Evolutionary conservation across 2,888 invertebrate species (phyloP), one percentile per base, ranked within the genome.

Genomic region (Galerucella pusilla): DNA sequence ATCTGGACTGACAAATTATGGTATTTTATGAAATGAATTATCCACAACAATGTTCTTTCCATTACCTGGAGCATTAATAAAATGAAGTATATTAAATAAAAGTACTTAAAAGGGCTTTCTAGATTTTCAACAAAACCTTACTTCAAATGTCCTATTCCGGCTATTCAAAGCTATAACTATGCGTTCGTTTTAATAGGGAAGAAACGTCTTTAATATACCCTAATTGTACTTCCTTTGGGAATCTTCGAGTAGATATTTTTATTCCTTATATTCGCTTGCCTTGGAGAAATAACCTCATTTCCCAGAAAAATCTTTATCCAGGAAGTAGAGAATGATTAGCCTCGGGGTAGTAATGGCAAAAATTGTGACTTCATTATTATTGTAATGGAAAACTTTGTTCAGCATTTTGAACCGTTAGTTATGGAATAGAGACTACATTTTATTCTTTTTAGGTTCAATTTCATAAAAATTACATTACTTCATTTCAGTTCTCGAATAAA

Each of bases 311-410:
- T 67, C 12, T 28, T 54, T 52, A 67, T 59, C 68, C 20, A 59
- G 57, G 54, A 42, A 68, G 59, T 16, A 68, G 57, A 68, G 57
- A 57, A 59, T 68, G 59, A 68, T 59, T 68, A 59, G 45, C 68
- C 35, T 35, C 68, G 4, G 42, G 42, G 42, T 49, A 42, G 61
- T 61, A 14, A 61, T 61, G 35, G 35, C 28, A 6, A 61, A 61
- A 61, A 61, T 61, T 28, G 61, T 61, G 61, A 61, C 61, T 61
- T 61, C 61, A 35, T 61, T 61, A 61, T 61, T 35, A 28, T 28
- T 35, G 57, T 16, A 57, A 20, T 20, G 11, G 57, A 16, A 57
- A 49, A 57, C 16, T 20, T 57, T 57, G 9, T 20, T 20, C 16
- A 57, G 2, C n/a, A 1, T 7, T 16, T 16, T 54, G 0, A n/a